These are phyloP conservation scores for Anas acuta DNA, from an alignment of 2,797 vertebrate species.

Conservation along the genomic window DNA sequence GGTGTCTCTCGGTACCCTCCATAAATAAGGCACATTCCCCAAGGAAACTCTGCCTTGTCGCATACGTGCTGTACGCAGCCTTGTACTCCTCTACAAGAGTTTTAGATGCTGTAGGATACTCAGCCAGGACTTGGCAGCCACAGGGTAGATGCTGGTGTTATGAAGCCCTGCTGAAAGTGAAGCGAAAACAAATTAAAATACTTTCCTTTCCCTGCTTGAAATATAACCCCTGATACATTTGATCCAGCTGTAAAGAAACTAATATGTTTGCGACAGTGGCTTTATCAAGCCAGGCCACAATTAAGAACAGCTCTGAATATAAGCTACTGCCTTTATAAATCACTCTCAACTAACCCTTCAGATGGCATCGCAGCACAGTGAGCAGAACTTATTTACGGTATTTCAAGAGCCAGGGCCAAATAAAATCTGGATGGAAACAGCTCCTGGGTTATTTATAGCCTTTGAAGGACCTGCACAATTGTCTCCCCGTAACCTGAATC, in stretches of 20 bases:
- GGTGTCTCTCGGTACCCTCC: not conserved
- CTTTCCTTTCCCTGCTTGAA: slow-evolving; percentile 69
- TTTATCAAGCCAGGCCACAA: slow-evolving; percentile 67
- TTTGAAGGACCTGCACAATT: slow-evolving; percentile 31
- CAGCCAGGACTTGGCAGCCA: slow-evolving; percentile 53
- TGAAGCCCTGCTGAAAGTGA: slow-evolving; percentile 51
- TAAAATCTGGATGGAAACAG: slow-evolving; percentile 52
- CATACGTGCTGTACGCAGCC: not conserved
- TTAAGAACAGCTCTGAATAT: slow-evolving; percentile 65
- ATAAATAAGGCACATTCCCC: not conserved
- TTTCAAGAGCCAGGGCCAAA: slow-evolving; percentile 63
- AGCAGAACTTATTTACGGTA: slow-evolving; percentile 48
- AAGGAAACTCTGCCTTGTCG: not conserved
- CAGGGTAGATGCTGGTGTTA: slow-evolving; percentile 7
- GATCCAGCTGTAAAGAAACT: slow-evolving; percentile 63
- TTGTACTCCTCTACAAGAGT: slow-evolving; percentile 6
- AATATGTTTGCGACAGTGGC: slow-evolving; percentile 52
- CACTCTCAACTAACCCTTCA: slow-evolving; percentile 33
- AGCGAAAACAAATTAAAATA: slow-evolving; percentile 56
- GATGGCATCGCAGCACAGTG: slow-evolving; percentile 5
- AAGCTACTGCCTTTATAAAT: slow-evolving; percentile 68
- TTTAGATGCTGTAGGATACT: slow-evolving; percentile 36
- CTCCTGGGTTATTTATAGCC: slow-evolving; percentile 52
- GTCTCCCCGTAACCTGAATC: slow-evolving; percentile 33
- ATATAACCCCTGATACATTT: slow-evolving; percentile 39